phyloP scores from a whole-genome alignment of 1,140 invertebrate genomes.

The Pseudomyrmex pallidus region DNA sequence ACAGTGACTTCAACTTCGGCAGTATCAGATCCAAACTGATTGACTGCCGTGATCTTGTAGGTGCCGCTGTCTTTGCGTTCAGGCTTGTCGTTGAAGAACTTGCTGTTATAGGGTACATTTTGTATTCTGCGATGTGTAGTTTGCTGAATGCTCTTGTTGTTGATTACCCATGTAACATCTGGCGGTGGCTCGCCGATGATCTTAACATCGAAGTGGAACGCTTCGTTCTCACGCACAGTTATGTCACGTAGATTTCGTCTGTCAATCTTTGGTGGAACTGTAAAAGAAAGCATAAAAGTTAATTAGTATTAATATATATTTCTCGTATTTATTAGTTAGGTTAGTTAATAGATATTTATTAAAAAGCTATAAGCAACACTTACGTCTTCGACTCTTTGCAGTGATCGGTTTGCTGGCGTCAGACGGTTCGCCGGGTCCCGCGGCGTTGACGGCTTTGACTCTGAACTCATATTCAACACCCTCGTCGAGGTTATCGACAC shows the following conservation, averaged over 20 bases:
- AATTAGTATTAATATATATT: constrained; percentile 12
- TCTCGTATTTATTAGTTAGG: constrained; percentile 7
- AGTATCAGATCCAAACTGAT: constrained; percentile 94
- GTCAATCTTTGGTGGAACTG: constrained; percentile 97
- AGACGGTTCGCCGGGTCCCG: constrained; percentile 92
- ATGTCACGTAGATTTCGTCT: constrained; percentile 91
- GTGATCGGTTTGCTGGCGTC: constrained; percentile 90
- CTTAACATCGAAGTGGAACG: constrained; percentile 93
- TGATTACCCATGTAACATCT: constrained; percentile 90
- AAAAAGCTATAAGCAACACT: constrained; percentile 75
- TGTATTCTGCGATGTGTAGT: constrained; percentile 89
- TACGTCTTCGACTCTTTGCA: constrained; percentile 94
- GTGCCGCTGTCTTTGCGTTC: constrained; percentile 94
- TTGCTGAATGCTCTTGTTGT: constrained; percentile 87
- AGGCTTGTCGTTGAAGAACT: constrained; percentile 93
- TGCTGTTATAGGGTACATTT: constrained; percentile 94
- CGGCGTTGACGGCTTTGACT: constrained; percentile 92
- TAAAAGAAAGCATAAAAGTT: constrained; percentile 47
- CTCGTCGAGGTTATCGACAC: constrained; percentile 92
- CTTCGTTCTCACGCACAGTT: constrained; percentile 93
- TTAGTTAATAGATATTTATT: constrained; percentile 19
- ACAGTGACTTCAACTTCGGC: constrained; percentile 97
- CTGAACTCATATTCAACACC: constrained; percentile 95
- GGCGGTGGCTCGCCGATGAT: constrained; percentile 94
- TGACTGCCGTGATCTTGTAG: constrained; percentile 93